Conservation (phyloP, 2,888 invertebrate genomes). For the Tetragonula carbonaria region DNA sequence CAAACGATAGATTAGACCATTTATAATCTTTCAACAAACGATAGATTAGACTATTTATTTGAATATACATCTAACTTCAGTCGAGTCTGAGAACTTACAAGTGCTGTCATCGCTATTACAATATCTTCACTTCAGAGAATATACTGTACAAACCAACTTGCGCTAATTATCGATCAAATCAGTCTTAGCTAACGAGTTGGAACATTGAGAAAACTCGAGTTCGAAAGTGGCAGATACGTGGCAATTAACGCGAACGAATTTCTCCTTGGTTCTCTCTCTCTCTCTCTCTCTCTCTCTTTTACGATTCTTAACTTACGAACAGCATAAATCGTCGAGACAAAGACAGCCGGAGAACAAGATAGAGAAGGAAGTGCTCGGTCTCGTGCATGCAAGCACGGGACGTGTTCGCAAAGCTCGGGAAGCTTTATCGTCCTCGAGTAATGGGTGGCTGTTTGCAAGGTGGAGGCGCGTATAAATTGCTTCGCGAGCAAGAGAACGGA, state of each 20-base stretch:
- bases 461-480: conserved; percentile 74
- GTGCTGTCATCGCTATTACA: no score
- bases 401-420: conserved; percentile 62
- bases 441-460: conserved; percentile 72
- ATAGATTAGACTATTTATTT: no score
- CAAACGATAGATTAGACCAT: no score
- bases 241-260: conserved; percentile 53
- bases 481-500: conserved; percentile 62
- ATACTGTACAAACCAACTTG: no score
- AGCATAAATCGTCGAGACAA: conserved; percentile 53
- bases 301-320: conserved; percentile 65
- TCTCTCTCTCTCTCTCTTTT: conserved; percentile 8
- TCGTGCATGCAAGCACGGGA: conserved; percentile 57
- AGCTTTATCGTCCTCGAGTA: conserved; percentile 72
- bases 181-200: background rate
- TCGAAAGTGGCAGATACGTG: conserved; percentile 7
- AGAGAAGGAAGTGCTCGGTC: conserved; percentile 2
- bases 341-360: background rate
- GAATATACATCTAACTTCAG: no score
- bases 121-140: no score
- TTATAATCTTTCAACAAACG: no score
- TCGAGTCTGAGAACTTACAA: no score
- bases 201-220: background rate
- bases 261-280: conserved; percentile 19
- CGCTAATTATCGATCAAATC: background rate